Conservation (phyloP, 2,113 vertebrate genomes). For the Mystacornis crossleyi region DNA sequence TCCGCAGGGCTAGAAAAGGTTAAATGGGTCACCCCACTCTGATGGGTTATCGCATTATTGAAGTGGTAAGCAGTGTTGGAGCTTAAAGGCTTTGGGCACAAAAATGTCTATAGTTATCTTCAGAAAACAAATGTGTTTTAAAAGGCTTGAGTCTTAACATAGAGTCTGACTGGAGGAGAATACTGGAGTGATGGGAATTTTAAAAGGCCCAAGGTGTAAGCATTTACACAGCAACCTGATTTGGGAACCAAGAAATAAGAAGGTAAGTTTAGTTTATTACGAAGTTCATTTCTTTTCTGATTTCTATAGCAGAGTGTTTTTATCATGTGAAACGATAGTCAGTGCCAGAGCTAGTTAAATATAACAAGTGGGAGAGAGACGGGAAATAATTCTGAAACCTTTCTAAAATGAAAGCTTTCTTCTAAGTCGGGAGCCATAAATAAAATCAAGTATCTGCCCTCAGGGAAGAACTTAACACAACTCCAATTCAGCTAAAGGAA, state of each 20-base stretch:
- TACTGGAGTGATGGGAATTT: not conserved
- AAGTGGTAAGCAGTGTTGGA: not conserved
- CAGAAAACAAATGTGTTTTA: not conserved
- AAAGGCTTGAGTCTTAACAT: not conserved
- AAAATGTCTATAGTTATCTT: not conserved
- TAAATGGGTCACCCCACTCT: not conserved
- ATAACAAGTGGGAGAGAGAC: not conserved
- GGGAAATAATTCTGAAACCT: not conserved
- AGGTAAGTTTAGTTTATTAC: not conserved
- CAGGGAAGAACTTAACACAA: not conserved
- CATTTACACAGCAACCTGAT: not conserved
- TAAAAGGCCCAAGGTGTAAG: not conserved
- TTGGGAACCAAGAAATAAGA: not conserved
- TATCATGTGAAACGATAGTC: not conserved
- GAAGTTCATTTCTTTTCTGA: not conserved
- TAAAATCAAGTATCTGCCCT: slow-evolving; percentile 41
- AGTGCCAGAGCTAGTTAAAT: slow-evolving; percentile 9
- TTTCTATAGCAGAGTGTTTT: not conserved
- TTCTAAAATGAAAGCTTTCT: slow-evolving; percentile 15
- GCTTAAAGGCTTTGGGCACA: not conserved
- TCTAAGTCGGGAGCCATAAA: slow-evolving; percentile 17
- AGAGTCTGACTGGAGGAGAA: not conserved
- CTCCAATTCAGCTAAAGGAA: not conserved
- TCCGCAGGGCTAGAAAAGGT: not conserved
- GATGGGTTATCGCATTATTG: not conserved